Evolutionary conservation across 2,888 invertebrate species (phyloP).

Genomic region (Cataglyphis cursor): DNA sequence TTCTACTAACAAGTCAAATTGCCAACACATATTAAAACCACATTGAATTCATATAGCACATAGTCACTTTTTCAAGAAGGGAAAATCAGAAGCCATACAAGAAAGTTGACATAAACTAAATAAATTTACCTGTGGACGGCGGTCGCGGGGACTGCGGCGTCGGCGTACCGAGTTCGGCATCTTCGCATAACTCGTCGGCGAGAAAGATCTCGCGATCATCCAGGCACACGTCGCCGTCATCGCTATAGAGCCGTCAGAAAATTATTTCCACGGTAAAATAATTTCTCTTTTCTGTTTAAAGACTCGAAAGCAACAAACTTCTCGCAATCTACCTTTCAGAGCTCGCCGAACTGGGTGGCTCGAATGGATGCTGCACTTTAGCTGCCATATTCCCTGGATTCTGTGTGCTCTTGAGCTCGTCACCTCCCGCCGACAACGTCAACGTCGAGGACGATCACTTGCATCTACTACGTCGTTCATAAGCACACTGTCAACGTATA

Average conservation of each 20-base stretch:
- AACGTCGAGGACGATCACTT: background rate
- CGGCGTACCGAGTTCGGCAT: constrained; percentile 87
- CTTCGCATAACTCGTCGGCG: constrained; percentile 80
- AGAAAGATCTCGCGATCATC: constrained; percentile 81
- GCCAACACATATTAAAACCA: background rate
- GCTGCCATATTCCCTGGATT: constrained; percentile 86
- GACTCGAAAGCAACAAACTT: background rate
- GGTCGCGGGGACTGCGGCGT: constrained; percentile 92
- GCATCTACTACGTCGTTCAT: background rate
- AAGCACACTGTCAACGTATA: background rate
- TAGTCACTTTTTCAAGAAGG: background rate
- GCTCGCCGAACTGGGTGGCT: constrained; percentile 96
- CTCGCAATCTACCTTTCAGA: constrained; percentile 92
- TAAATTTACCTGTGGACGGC: constrained; percentile 90
- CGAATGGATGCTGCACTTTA: constrained; percentile 89
- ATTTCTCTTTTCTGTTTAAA: background rate
- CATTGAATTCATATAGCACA: no score
- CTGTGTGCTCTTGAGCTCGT: background rate
- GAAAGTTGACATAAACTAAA: background rate
- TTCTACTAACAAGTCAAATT: background rate
- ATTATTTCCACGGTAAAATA: background rate
- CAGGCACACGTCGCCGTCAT: constrained; percentile 80
- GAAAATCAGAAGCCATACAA: background rate
- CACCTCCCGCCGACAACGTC: background rate
- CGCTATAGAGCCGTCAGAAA: constrained; percentile 61